Conservation (phyloP, 2,888 invertebrate genomes). For the Callosobruchus maculatus region DNA sequence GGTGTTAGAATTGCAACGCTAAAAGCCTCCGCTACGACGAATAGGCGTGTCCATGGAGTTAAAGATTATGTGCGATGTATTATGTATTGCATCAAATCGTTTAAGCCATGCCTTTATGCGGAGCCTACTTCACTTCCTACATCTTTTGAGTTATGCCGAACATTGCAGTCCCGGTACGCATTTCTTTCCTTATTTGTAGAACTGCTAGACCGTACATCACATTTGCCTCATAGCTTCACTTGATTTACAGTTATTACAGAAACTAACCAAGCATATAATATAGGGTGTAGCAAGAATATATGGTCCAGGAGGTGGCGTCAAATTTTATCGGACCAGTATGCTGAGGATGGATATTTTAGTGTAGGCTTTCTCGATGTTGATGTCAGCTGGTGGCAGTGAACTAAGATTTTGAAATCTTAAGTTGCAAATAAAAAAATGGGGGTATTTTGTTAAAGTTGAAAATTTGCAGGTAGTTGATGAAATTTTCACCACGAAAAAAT, state of each 20-base stretch:
- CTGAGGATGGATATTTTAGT: no score
- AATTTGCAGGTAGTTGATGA: no score
- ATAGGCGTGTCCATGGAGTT: background rate
- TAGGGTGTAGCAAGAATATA: background rate
- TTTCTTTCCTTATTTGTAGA: background rate
- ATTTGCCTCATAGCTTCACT: background rate
- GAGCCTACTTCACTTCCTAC: background rate
- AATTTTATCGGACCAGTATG: no score
- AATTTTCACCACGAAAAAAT: no score
- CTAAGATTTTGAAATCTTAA: no score
- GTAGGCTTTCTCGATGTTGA: no score
- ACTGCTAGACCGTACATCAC: background rate
- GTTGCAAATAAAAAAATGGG: no score
- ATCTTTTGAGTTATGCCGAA: background rate
- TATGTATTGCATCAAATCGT: background rate
- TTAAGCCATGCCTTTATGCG: background rate
- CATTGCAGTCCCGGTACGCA: background rate
- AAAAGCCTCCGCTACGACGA: background rate
- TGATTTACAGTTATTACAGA: background rate
- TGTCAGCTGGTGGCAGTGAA: no score
- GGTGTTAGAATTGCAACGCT: background rate
- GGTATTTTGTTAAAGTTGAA: no score
- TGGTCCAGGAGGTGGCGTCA: no score
- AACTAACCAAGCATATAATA: background rate
- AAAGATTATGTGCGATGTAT: background rate